phyloP scores from a whole-genome alignment of 1,140 invertebrate genomes.

The Antheraea pernyi region DNA sequence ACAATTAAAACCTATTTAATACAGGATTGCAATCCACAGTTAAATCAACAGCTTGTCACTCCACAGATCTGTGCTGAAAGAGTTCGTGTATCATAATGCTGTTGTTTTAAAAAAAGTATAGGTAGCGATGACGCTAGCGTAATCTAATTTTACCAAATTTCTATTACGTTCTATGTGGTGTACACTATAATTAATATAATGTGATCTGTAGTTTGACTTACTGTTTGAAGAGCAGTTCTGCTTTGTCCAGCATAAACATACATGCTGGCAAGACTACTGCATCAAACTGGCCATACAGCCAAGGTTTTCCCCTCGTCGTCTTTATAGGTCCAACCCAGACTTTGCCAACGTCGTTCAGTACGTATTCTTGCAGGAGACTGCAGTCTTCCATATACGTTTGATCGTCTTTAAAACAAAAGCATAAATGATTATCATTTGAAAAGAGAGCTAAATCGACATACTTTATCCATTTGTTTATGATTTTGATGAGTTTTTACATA shows the following conservation, averaged over 20 bases:
- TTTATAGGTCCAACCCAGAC: constrained; percentile 86
- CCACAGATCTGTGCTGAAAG: too few species aligned
- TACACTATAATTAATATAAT: too few species aligned
- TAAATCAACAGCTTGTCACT: too few species aligned
- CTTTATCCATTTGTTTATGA: constrained; percentile 9
- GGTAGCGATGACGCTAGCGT: too few species aligned
- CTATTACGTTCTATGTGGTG: too few species aligned
- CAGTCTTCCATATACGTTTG: constrained; percentile 83
- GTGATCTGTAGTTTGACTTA: constrained; percentile 39
- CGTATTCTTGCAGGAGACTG: constrained; percentile 83
- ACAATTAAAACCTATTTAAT: too few species aligned
- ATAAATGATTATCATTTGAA: background rate
- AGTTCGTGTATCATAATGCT: too few species aligned
- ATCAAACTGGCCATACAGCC: constrained; percentile 88
- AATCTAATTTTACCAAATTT: too few species aligned
- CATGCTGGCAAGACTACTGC: constrained; percentile 81
- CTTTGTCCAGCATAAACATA: constrained; percentile 82
- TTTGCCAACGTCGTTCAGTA: constrained; percentile 86
- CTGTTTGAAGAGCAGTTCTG: constrained; percentile 78
- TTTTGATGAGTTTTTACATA: too few species aligned
- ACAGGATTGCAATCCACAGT: too few species aligned
- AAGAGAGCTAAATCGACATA: too few species aligned
- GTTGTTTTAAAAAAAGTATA: too few species aligned
- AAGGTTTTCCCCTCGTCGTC: constrained; percentile 81
- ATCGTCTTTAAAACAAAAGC: constrained; percentile 76